These are phyloP conservation scores for Drosophila paracracens DNA, from an alignment of 2,888 invertebrate species.

Conservation along the genomic window DNA sequence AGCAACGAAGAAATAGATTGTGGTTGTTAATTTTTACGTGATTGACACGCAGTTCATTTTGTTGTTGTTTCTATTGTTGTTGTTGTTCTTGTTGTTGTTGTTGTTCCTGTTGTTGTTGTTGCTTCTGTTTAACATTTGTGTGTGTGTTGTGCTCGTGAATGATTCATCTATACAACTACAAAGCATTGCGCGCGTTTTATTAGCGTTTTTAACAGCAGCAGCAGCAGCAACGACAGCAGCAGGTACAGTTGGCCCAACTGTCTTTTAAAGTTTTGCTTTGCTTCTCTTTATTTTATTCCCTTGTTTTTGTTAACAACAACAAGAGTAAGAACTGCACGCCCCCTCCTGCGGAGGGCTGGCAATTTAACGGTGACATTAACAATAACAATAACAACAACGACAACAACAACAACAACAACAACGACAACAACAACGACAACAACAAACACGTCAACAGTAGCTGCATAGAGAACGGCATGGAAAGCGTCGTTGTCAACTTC, in stretches of 20 bases:
- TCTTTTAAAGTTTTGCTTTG: conserved; percentile 16
- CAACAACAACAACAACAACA: conserved; percentile 7
- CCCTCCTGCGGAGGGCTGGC: not conserved
- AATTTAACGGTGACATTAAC: conserved; percentile 22
- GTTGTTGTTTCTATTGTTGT: not conserved
- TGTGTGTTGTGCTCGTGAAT: conserved; percentile 17
- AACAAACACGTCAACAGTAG: conserved; percentile 12
- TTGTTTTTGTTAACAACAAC: conserved; percentile 7
- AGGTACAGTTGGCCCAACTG: conserved; percentile 60
- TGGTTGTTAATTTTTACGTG: conserved; percentile 29
- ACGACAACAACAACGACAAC: conserved; percentile 12
- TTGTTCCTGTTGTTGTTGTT: not conserved
- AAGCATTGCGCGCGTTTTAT: conserved; percentile 49
- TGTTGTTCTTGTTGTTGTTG: conserved; percentile 1
- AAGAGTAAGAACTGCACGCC: conserved; percentile 4
- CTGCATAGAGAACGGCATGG: conserved; percentile 41
- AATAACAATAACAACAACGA: conserved; percentile 6
- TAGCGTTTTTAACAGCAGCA: conserved; percentile 44
- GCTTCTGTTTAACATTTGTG: conserved; percentile 11
- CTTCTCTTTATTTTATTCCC: conserved; percentile 4
- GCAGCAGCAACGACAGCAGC: conserved; percentile 31
- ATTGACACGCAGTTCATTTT: conserved; percentile 46
- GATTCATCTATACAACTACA: conserved; percentile 44
- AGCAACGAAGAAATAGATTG: conserved; percentile 19
- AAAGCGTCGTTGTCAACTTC: conserved; percentile 4